Evolutionary conservation across 2,113 vertebrate species (phyloP), one percentile per base, ranked within the genome.

Genomic region (Archilochus colubris): DNA sequence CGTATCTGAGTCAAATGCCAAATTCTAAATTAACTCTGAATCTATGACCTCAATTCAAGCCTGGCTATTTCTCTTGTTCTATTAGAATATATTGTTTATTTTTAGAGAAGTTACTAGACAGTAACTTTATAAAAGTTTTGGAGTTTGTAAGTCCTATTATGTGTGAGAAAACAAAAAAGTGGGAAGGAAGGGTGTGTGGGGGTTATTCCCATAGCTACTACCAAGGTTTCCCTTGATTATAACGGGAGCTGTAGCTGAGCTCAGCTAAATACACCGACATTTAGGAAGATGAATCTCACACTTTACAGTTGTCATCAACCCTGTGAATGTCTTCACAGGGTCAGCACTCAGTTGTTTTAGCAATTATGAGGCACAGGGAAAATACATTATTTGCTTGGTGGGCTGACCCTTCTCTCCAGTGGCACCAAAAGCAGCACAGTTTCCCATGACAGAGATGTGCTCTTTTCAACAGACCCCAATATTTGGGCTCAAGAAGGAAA

Each of bases 11-110:
- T 53, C 72, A 88, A 88, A 68, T 83, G 72, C 64, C 82, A 91
- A 83, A 88, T 74, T 66, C 72, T 85, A 82, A 93, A 96, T 74
- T 86, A 91, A 83, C 23, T 74, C 76, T 55, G 61, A 74, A 90
- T 86, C 59, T 63, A 20, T 46, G 67, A 83, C 82, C 68, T 90
- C 79, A 88, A 86, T 74, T 83, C 38, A 81, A 54, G 55, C 15
- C 59, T 91, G 21, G 38, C 14, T 93, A 27, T 77, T 55, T 48
- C 50, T 86, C 27, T 63, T 40, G 58, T 40, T 70, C 36, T 86
- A 20, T 53, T 58, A 59, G 8, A 91, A 77, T 19, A 63, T 25
- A 66, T 15, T 18, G 25, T 61, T 76, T 94, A 53, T 91, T 85
- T 94, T 80, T 68, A 64, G 19, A 85, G 66, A 88, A 82, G 36